phyloP scores from a whole-genome alignment of 2,888 invertebrate genomes.

The Dysmachus trigonus region DNA sequence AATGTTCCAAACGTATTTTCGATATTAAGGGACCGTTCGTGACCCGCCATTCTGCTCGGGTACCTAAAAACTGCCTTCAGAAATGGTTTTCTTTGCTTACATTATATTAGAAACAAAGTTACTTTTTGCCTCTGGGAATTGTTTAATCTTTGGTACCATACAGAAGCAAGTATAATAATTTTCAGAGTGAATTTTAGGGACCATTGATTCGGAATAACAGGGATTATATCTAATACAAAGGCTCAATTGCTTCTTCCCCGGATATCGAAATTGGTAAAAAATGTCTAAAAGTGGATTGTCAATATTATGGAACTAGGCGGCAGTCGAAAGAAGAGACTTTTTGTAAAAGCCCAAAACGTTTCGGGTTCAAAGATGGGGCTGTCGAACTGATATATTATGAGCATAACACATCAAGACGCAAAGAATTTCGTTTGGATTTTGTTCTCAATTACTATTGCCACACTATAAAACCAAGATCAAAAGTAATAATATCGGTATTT shows the following conservation, averaged over 20 bases:
- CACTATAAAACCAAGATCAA: not conserved
- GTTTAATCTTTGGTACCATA: not conserved
- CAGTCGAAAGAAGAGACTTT: not conserved
- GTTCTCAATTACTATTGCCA: not conserved
- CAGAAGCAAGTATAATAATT: not conserved
- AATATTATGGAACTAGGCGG: not conserved
- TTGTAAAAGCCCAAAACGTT: not conserved
- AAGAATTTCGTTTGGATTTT: not conserved
- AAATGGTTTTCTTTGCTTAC: not conserved
- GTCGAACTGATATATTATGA: not conserved
- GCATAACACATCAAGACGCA: not conserved
- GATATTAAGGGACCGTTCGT: not conserved
- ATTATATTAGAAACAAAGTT: not conserved
- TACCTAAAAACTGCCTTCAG: not conserved
- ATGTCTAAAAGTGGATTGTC: not conserved
- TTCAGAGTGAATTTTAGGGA: not conserved
- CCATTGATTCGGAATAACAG: not conserved
- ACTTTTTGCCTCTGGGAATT: not conserved
- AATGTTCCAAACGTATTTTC: not conserved
- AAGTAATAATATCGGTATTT: not conserved
- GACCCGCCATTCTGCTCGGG: not conserved
- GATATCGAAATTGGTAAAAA: not conserved
- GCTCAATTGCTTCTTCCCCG: not conserved
- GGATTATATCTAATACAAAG: not conserved
- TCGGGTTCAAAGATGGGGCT: not conserved